phyloP scores from a whole-genome alignment of 2,113 vertebrate species.

The Pedetes capensis region DNA sequence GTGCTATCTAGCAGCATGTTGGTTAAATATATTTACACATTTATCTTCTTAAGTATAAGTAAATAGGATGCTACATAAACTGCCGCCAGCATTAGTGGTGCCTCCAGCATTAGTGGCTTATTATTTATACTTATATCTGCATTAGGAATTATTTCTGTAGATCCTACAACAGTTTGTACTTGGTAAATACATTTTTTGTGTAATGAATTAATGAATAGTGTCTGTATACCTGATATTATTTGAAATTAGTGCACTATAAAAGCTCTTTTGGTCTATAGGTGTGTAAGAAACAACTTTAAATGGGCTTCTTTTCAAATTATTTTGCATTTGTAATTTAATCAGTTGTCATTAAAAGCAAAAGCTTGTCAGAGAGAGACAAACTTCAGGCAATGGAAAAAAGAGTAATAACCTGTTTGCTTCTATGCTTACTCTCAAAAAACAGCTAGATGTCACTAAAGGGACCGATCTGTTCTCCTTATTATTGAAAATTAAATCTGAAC shows the following conservation, averaged over 20 bases:
- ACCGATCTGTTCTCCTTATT: neutral
- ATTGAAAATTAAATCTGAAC: conserved; percentile 67
- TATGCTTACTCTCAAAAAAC: neutral
- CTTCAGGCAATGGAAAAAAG: neutral
- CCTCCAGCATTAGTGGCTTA: neutral
- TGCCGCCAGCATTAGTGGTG: neutral
- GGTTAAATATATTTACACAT: neutral
- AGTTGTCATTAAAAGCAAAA: neutral
- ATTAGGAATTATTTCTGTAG: neutral
- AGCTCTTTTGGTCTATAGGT: neutral
- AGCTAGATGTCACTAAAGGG: neutral
- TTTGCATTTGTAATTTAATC: neutral
- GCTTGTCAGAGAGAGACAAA: neutral
- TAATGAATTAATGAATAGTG: neutral
- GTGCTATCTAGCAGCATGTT: neutral
- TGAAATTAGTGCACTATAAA: neutral
- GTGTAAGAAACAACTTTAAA: neutral
- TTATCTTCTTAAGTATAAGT: neutral
- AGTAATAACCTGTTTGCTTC: neutral
- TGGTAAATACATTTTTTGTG: neutral
- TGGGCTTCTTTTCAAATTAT: neutral
- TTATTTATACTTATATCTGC: neutral
- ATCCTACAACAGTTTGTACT: neutral
- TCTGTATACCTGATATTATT: neutral
- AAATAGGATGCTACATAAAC: neutral